Conservation (phyloP, 2,888 invertebrate species). For the Cephus pulcher region DNA sequence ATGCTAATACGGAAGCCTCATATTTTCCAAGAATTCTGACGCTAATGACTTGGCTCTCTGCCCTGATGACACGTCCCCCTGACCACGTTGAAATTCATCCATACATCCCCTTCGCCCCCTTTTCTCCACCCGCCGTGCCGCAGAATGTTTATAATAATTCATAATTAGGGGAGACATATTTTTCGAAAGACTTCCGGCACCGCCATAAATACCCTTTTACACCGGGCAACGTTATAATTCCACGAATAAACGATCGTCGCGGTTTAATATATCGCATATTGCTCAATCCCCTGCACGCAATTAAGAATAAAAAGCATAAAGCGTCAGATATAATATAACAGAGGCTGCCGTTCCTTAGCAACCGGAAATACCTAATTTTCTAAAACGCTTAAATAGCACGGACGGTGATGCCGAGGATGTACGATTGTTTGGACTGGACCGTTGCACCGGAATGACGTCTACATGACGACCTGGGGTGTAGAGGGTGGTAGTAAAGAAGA, state of each 20-base stretch:
- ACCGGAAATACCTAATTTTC: background rate
- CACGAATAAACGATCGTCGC: background rate
- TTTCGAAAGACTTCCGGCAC: slow-evolving; percentile 1
- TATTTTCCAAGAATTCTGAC: background rate
- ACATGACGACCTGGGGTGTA: background rate
- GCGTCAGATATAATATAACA: background rate
- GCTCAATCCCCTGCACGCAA: background rate
- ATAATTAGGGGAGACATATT: slow-evolving; percentile 1
- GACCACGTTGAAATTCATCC: background rate
- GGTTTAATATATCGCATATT: background rate
- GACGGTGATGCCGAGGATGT: background rate
- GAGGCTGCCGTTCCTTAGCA: background rate
- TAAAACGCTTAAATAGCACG: background rate
- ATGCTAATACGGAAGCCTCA: background rate
- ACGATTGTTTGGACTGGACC: background rate
- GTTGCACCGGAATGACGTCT: background rate
- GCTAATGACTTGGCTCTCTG: slow-evolving; percentile 7
- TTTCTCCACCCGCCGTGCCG: background rate
- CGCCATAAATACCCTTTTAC: background rate
- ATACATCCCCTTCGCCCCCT: background rate
- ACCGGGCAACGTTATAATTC: background rate
- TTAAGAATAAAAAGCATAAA: background rate
- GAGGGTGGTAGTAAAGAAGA: background rate
- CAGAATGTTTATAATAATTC: slow-evolving; percentile 5
- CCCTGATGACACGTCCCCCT: slow-evolving; percentile 1